Base-by-base conservation (phyloP, 2,797 vertebrate species). In the Nothura maculosa region DNA sequence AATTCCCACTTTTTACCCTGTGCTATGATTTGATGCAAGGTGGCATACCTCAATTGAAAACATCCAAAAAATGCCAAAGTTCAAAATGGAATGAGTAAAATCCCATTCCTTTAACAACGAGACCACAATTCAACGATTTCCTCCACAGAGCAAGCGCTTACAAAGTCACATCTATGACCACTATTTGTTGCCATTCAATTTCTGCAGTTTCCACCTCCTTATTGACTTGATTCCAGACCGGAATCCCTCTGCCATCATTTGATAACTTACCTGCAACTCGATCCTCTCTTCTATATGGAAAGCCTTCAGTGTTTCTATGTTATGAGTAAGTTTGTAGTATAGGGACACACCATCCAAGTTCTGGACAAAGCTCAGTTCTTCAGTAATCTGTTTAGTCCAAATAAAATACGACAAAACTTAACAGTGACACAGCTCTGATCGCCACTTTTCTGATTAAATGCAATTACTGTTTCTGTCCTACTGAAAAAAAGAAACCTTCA, bases 201-300 rank as follows among this genome's bases (percentile, higher is more conserved):
- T 42, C 19, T 50, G 34, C 55, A 92, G 67, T 63, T 58, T 27
- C 40, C 43, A 55, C 15, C 86, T 63, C 42, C 40, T n/a, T 25
- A 3, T 0, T 8, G 14, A 7, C 6, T 2, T 6, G 13, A 54
- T 42, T 55, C 38, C 47, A 60, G 34, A 18, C 38, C 36, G 62
- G 47, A 89, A 17, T 34, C 30, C n/a, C 30, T 20, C 14, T 57
- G 24, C 27, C 63, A 32, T 0, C 61, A 27, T 9, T 52, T 32
- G 42, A 8, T 12, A 20, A 85, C 92, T 54, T 52, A 98, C 98
- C 98, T 98, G 97, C 66, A 98, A 47, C 47, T 97, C 98, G 94
- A 94, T 96, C 94, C 89, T 97, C 76, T 97, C 96, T 79, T 97
- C 94, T 64, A 98, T 54, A n/a, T 98, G 96, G 69, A 97, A 85